Evolutionary conservation across 1,140 invertebrate genomes (phyloP).

Genomic region (Drosophila parabipectinata): DNA sequence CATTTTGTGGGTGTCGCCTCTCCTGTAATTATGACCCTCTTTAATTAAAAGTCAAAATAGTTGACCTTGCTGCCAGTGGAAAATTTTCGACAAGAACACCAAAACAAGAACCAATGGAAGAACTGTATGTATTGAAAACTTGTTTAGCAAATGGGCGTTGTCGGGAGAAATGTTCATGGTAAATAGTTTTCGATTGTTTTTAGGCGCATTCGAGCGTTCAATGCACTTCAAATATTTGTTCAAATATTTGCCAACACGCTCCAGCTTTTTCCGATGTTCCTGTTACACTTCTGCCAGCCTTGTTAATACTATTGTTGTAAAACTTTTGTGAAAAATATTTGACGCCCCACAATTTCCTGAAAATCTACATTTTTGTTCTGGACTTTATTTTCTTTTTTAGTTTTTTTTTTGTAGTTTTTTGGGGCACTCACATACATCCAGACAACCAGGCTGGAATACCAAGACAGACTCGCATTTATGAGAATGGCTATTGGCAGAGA

Average conservation of each 20-base stretch:
- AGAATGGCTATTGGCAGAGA: conserved; percentile 61
- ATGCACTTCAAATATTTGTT: conserved; percentile 70
- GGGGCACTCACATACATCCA: conserved; percentile 2
- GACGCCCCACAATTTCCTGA: conserved; percentile 55
- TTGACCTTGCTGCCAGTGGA: conserved; percentile 27
- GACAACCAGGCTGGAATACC: conserved; percentile 9
- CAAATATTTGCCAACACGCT: conserved; percentile 60
- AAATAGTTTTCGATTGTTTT: conserved; percentile 60
- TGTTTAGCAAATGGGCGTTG: not conserved
- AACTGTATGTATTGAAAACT: conserved; percentile 15
- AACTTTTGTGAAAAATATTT: conserved; percentile 75
- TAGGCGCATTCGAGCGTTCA: conserved; percentile 54
- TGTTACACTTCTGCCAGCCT: conserved; percentile 32
- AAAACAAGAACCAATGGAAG: not conserved
- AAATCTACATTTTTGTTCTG: conserved; percentile 40
- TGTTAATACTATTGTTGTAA: conserved; percentile 72
- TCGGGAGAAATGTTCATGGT: conserved; percentile 24
- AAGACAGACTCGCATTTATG: conserved; percentile 43
- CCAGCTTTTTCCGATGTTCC: conserved; percentile 2
- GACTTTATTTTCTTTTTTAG: not conserved
- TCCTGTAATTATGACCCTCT: conserved; percentile 40
- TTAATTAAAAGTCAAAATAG: conserved; percentile 46
- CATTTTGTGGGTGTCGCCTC: conserved; percentile 26
- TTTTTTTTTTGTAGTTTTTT: not conserved
- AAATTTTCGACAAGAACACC: no score